Conservation (phyloP, 2,797 vertebrate genomes). For the Sparus aurata region DNA sequence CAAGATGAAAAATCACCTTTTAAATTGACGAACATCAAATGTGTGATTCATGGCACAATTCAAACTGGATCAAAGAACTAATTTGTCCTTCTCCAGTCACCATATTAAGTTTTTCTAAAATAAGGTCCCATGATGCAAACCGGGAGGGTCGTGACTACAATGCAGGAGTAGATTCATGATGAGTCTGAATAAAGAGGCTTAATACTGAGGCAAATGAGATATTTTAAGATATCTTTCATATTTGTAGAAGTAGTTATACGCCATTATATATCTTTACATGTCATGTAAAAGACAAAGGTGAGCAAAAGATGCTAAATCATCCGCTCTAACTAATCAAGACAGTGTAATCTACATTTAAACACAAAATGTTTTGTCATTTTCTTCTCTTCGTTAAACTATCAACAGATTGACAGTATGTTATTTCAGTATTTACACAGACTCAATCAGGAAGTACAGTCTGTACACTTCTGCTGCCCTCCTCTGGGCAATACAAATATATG, state of each 20-base stretch:
- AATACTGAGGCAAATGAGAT: not conserved
- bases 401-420: not conserved
- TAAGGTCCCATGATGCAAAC: too few species aligned
- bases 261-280: not conserved
- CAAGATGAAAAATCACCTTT: too few species aligned
- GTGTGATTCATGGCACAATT: too few species aligned
- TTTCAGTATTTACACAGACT: not conserved
- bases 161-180: not conserved
- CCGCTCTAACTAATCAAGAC: not conserved
- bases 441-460: slow-evolving; percentile 4
- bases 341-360: not conserved
- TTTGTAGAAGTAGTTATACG: not conserved
- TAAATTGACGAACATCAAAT: too few species aligned
- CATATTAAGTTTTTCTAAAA: too few species aligned
- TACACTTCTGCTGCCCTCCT: slow-evolving; percentile 62
- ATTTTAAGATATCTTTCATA: not conserved
- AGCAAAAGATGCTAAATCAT: not conserved
- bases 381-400: not conserved
- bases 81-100: too few species aligned
- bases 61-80: too few species aligned
- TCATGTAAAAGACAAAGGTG: not conserved
- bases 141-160: too few species aligned
- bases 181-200: not conserved
- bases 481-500: slow-evolving; percentile 15
- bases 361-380: not conserved